These are phyloP conservation scores for Parnassius glacialis DNA, from an alignment of 2,888 invertebrate species.

Conservation along the genomic window DNA sequence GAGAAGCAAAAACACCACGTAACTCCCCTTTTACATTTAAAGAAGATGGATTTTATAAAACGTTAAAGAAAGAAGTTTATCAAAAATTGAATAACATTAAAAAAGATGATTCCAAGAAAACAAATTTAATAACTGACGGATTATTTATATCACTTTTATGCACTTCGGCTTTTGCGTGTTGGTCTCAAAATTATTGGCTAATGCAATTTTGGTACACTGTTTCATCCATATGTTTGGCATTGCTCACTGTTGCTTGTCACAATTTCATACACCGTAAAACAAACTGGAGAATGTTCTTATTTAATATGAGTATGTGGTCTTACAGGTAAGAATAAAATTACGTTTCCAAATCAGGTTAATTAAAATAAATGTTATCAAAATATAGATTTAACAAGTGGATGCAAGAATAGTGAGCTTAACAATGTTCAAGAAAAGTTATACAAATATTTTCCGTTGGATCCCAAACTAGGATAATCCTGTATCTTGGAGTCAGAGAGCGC, in stretches of 20 bases:
- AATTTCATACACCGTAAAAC: conserved; percentile 89
- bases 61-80: conserved; percentile 82
- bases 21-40: conserved; percentile 88
- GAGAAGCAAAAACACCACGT: conserved; percentile 82
- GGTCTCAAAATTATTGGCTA: conserved; percentile 43
- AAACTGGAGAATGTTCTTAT: conserved; percentile 89
- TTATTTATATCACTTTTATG: conserved; percentile 55
- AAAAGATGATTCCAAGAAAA: conserved; percentile 50
- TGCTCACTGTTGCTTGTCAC: conserved; percentile 84
- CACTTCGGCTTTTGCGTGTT: conserved; percentile 46
- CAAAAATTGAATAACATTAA: conserved; percentile 78
- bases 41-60: conserved; percentile 87
- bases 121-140: conserved; percentile 59
- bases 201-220: conserved; percentile 56
- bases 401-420: no score
- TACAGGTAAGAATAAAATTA: conserved; percentile 70
- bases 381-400: no score
- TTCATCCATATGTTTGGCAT: conserved; percentile 80
- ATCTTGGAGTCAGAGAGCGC: no score
- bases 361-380: no score
- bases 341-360: no score
- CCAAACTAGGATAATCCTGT: no score
- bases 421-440: no score
- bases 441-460: no score
- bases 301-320: conserved; percentile 85